These are phyloP conservation scores for Synanthedon formicaeformis DNA, from an alignment of 2,888 invertebrate species.

Conservation along the genomic window DNA sequence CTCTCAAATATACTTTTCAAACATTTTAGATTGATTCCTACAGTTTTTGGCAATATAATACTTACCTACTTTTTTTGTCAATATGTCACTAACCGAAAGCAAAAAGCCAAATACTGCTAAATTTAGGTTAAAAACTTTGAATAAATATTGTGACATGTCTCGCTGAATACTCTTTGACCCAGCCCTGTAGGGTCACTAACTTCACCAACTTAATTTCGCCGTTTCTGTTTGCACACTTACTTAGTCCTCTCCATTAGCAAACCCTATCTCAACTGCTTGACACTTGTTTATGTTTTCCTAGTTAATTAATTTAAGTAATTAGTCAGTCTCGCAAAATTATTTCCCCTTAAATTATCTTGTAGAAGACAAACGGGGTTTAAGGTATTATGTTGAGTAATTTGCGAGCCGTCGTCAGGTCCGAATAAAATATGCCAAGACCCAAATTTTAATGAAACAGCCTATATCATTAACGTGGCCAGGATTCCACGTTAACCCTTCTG, in stretches of 20 bases:
- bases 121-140: no score
- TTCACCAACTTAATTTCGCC: not conserved
- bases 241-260: constrained; percentile 1
- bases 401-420: constrained; percentile 25
- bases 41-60: no score
- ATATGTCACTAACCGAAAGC: no score
- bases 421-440: constrained; percentile 29
- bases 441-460: not conserved
- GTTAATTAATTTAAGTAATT: constrained; percentile 49
- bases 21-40: no score
- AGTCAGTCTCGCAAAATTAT: constrained; percentile 38
- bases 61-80: no score
- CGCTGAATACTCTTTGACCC: no score
- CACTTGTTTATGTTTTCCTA: constrained; percentile 40
- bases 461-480: not conserved
- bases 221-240: not conserved
- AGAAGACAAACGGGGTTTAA: constrained; percentile 24
- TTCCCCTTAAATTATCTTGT: constrained; percentile 41
- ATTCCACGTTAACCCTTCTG: not conserved
- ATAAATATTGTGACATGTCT: no score
- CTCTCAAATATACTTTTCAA: no score
- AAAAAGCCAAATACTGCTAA: no score
- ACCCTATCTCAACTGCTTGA: constrained; percentile 19
- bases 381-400: constrained; percentile 29
- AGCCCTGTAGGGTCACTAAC: not conserved